Percentiles rank a stretch among this genome's conserved stretches.
Conservation (phyloP, 2,888 invertebrate genomes). For the Malachius bipustulatus region DNA sequence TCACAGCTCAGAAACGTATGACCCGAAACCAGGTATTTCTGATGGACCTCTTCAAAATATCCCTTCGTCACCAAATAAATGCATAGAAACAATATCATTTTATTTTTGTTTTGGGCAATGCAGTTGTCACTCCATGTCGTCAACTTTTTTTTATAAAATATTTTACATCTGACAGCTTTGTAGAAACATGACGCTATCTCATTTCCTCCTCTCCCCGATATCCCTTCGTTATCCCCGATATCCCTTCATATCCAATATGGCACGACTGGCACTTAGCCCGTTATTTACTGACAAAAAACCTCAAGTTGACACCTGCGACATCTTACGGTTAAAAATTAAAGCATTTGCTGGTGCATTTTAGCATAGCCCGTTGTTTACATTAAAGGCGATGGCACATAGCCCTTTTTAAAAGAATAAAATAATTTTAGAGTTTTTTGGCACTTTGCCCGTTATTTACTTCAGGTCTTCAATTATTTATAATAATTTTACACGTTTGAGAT, state of each 20-base stretch:
- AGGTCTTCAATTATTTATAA: too few species aligned
- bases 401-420: neutral
- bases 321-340: slow-evolving; percentile 1
- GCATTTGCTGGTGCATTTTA: neutral
- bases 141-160: neutral
- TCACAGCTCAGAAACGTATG: slow-evolving; percentile 1
- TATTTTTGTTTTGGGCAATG: neutral
- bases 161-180: slow-evolving; percentile 3
- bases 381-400: slow-evolving; percentile 2
- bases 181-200: neutral
- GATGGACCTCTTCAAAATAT: neutral
- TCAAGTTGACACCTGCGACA: neutral
- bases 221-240: too few species aligned
- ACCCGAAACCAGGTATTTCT: slow-evolving; percentile 2
- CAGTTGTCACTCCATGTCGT: slow-evolving; percentile 1
- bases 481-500: too few species aligned
- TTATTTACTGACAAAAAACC: slow-evolving; percentile 3
- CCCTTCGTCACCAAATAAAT: slow-evolving; percentile 1
- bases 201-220: neutral
- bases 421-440: neutral
- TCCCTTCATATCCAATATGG: too few species aligned
- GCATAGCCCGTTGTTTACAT: slow-evolving; percentile 2
- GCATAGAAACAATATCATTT: neutral
- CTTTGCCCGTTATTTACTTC: slow-evolving; percentile 1
- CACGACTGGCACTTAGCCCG: neutral